Evolutionary conservation across 2,797 vertebrate genomes (phyloP), one percentile per base, ranked within the genome.

Genomic region (Tragopan temminckii): DNA sequence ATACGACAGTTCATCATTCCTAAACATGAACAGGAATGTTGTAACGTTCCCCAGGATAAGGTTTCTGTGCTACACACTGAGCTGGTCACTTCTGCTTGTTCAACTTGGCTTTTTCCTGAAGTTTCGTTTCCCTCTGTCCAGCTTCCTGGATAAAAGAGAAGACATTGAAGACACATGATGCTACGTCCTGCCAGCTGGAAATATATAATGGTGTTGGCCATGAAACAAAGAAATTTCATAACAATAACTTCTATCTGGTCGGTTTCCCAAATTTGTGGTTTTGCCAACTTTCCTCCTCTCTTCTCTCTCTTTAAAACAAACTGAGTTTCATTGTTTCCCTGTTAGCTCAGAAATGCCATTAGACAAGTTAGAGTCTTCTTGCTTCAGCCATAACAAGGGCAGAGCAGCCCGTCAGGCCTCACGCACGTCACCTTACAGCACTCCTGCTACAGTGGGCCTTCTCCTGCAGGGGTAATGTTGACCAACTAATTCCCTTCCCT

Each of bases 201-300:
- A 88, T 88, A 59, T 48, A 21, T 80, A 89, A 70, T 61, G 33
- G 64, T 69, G n/a, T 85, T 96, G 94, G 95, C 91, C 46, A 75
- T 0, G 10, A 72, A 93, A 89, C 72, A 95, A 91, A 96, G 78
- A 64, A 33, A 83, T 94, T 94, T 93, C 55, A 27, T 88, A 91
- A 93, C 87, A 90, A 87, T 89, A 90, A 85, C 71, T 87, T 90
- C 55, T 89, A 89, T 96, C 84, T 93, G 57, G 48, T 89, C 43
- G 0, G 0, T 82, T 87, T 70, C 68, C 57, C 80, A 52, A 72
- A 69, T 84, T 70, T n/a, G 18, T 48, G 35, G 7, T 10, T 58
- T 91, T 93, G 71, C 78, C 92, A 95, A 31, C 50, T 90, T 86
- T 81, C 58, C 20, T 76, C 6, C 29, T 48, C 16, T 71, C 27